Conservation (phyloP, 2,113 vertebrate genomes). For the Phoxinus phoxinus region DNA sequence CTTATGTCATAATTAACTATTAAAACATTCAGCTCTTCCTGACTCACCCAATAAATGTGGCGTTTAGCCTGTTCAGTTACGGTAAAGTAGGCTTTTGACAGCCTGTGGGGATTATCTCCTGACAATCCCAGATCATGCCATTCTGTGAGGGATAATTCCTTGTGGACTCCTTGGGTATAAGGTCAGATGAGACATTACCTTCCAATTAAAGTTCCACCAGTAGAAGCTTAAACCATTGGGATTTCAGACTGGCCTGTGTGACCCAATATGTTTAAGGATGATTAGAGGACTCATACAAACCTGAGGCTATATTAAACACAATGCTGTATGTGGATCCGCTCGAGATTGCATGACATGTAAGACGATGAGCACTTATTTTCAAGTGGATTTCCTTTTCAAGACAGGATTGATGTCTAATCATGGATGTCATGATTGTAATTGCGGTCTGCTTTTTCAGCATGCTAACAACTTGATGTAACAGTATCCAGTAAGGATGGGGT, state of each 20-base stretch:
- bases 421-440: background rate
- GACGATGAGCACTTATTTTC: conserved; percentile 14
- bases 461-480: background rate
- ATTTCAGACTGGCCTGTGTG: conserved; percentile 28
- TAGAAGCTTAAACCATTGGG: background rate
- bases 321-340: conserved; percentile 15
- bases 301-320: conserved; percentile 30
- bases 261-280: conserved; percentile 34
- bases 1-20: background rate
- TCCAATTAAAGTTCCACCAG: conserved; percentile 27
- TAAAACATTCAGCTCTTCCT: conserved; percentile 6
- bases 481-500: background rate
- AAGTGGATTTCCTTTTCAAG: conserved; percentile 14
- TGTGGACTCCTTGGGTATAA: conserved; percentile 34
- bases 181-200: conserved; percentile 36
- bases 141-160: conserved; percentile 15
- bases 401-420: background rate
- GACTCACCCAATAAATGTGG: conserved; percentile 20
- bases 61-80: background rate
- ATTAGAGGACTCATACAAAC: conserved; percentile 35
- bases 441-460: background rate
- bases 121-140: conserved; percentile 18
- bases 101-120: conserved; percentile 19
- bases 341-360: background rate
- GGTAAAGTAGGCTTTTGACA: conserved; percentile 25